These are phyloP conservation scores for Pyrocephalus nanus DNA, from an alignment of 2,797 vertebrate species.

Conservation along the genomic window DNA sequence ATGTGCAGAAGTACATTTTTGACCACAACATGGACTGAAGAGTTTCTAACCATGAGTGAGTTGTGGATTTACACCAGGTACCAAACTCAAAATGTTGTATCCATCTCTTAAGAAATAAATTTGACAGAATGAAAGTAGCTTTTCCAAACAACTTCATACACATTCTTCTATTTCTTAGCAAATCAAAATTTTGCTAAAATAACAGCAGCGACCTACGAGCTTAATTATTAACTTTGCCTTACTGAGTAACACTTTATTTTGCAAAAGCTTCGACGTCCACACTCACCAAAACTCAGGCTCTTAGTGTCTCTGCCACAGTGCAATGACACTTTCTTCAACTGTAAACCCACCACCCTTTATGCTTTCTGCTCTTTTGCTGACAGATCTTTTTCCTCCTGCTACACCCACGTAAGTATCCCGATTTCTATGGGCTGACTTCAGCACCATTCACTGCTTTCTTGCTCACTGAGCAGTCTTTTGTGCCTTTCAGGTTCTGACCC, in stretches of 20 bases:
- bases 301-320: background rate
- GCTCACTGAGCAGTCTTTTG: slow-evolving; percentile 54
- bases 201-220: background rate
- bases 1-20: background rate
- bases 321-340: background rate
- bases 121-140: background rate
- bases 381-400: slow-evolving; percentile 16
- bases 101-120: background rate
- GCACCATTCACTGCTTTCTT: slow-evolving; percentile 10
- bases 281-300: background rate
- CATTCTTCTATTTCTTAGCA: background rate
- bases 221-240: background rate
- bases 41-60: background rate
- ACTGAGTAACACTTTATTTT: background rate
- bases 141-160: background rate
- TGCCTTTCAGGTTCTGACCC: slow-evolving; percentile 73
- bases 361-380: slow-evolving; percentile 49
- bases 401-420: slow-evolving; percentile 22
- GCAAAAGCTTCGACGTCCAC: background rate
- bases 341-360: background rate
- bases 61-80: background rate
- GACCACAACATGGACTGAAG: background rate
- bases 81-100: background rate
- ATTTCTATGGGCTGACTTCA: slow-evolving; percentile 24
- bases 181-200: background rate